These are phyloP conservation scores for Dryas iulia DNA, from an alignment of 1,140 invertebrate species.

Conservation along the genomic window DNA sequence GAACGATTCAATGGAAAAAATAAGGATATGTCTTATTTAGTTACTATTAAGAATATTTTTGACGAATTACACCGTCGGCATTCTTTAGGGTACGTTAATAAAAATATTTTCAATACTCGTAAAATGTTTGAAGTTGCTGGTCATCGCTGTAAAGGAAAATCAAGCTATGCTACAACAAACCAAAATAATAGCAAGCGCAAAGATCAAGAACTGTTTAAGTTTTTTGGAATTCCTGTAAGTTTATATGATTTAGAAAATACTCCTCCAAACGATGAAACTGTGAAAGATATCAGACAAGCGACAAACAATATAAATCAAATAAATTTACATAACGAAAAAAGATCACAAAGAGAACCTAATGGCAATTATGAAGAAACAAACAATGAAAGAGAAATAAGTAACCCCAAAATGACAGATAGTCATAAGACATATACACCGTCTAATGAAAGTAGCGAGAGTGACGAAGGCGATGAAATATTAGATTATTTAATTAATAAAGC, in stretches of 20 bases:
- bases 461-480: background rate
- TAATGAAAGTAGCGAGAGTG: background rate
- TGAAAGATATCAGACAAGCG: background rate
- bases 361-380: background rate
- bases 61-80: conserved; percentile 2
- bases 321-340: background rate
- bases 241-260: background rate
- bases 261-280: background rate
- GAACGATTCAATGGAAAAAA: background rate
- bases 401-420: background rate
- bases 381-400: background rate
- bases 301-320: background rate
- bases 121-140: background rate
- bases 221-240: background rate
- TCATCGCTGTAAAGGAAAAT: background rate
- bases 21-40: background rate
- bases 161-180: background rate
- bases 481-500: background rate
- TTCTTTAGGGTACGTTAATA: conserved; percentile 1
- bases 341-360: background rate
- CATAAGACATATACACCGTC: background rate
- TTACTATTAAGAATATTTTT: conserved; percentile 9
- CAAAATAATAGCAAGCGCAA: background rate
- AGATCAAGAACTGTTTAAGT: background rate
- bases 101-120: background rate